A percentile compares a stretch with the other conserved stretches of the same genome.
Conservation (phyloP, 2,113 vertebrate species). For the Andinoacara biseriatus region DNA sequence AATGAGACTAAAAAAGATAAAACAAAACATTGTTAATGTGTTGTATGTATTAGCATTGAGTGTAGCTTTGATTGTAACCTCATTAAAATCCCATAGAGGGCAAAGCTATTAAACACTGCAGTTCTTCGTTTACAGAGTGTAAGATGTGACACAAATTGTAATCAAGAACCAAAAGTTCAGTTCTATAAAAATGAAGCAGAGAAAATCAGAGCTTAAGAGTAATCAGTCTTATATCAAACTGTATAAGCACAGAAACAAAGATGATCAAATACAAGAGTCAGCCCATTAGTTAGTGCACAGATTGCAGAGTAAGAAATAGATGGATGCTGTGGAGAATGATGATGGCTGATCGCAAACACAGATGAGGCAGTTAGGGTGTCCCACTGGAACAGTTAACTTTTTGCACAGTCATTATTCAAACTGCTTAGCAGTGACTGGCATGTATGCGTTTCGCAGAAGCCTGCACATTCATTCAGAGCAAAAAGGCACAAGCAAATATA, state of each 20-base stretch:
- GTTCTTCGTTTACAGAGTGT: slow-evolving; percentile 18
- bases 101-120: slow-evolving; percentile 13
- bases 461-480: slow-evolving; percentile 1
- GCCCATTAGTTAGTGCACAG: slow-evolving; percentile 43
- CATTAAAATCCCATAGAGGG: slow-evolving; percentile 34
- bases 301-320: slow-evolving; percentile 18
- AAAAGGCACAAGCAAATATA: neutral
- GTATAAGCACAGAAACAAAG: slow-evolving; percentile 14
- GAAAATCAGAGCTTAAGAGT: slow-evolving; percentile 30
- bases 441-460: neutral
- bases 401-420: slow-evolving; percentile 47
- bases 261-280: slow-evolving; percentile 36
- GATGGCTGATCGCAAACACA: slow-evolving; percentile 46
- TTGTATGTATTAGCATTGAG: slow-evolving; percentile 33
- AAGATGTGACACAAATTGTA: slow-evolving; percentile 4
- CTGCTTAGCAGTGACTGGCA: slow-evolving; percentile 35
- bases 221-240: slow-evolving; percentile 43
- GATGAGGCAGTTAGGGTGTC: slow-evolving; percentile 36
- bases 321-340: slow-evolving; percentile 39
- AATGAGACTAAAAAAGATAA: slow-evolving; percentile 16
- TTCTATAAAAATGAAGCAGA: slow-evolving; percentile 15
- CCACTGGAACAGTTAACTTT: slow-evolving; percentile 36
- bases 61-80: slow-evolving; percentile 39
- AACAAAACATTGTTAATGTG: slow-evolving; percentile 2
- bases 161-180: slow-evolving; percentile 21